A percentile compares a stretch with the other conserved stretches of the same genome.
Evolutionary conservation across 2,888 invertebrate species (phyloP).

Genomic region (Tinea pellionella): DNA sequence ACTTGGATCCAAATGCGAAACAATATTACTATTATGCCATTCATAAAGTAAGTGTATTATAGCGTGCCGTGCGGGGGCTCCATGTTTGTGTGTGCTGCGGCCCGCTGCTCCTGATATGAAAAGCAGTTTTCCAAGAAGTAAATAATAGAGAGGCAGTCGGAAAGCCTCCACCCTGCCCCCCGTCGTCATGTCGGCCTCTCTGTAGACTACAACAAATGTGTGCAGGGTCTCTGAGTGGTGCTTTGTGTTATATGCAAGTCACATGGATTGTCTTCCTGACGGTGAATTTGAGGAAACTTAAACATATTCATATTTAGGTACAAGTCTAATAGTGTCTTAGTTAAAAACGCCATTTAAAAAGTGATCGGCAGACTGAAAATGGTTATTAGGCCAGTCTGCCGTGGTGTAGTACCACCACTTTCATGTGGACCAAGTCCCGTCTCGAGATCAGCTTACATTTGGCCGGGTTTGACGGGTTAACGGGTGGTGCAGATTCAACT

Average conservation of each 20-base stretch:
- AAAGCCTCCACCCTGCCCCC: conserved; percentile 28
- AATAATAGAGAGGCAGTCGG: conserved; percentile 49
- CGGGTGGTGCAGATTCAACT: no score
- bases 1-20: conserved; percentile 39
- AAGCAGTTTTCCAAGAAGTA: conserved; percentile 53
- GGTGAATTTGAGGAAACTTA: conserved; percentile 15
- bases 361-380: no score
- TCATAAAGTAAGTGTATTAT: conserved; percentile 54
- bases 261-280: conserved; percentile 16
- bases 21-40: conserved; percentile 54
- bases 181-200: conserved; percentile 2
- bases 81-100: conserved; percentile 35
- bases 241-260: conserved; percentile 17
- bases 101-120: conserved; percentile 59
- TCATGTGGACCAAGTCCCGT: no score
- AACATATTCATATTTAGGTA: conserved; percentile 2
- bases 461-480: no score
- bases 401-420: no score
- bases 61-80: conserved; percentile 40
- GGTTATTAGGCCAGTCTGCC: no score
- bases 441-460: no score
- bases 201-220: conserved; percentile 27
- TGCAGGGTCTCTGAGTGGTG: conserved; percentile 17
- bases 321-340: no score
- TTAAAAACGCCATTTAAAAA: no score